Evolutionary conservation across 2,888 invertebrate genomes (phyloP).

Genomic region (Philaethria dido): DNA sequence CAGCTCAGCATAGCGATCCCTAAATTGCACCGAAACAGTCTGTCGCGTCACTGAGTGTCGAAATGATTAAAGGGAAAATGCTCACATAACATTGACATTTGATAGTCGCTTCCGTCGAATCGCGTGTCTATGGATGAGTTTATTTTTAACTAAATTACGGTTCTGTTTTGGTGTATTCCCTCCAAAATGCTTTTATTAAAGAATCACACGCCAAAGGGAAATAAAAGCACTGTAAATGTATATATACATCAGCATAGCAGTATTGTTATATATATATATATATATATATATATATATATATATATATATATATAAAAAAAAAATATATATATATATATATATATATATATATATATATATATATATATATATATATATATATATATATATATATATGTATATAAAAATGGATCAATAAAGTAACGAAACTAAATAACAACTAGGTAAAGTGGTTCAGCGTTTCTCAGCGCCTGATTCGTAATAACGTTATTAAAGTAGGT

Average conservation of each 20-base stretch:
- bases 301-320: too few relatives aligned
- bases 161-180: conserved; percentile 4
- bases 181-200: conserved; percentile 1
- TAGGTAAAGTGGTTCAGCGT: conserved; percentile 9
- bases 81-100: conserved; percentile 43
- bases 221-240: background rate
- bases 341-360: too few relatives aligned
- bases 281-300: too few relatives aligned
- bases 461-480: conserved; percentile 16
- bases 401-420: background rate
- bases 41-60: conserved; percentile 38
- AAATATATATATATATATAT: too few relatives aligned
- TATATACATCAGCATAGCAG: background rate
- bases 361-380: background rate
- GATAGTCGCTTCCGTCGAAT: conserved; percentile 38
- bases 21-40: conserved; percentile 52
- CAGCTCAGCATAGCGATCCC: conserved; percentile 51
- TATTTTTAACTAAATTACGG: conserved; percentile 11
- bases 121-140: conserved; percentile 25
- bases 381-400: background rate
- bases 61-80: conserved; percentile 42
- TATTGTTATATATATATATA: too few relatives aligned
- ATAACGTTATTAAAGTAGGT: conserved; percentile 13
- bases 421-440: conserved; percentile 9
- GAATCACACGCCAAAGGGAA: background rate